Base-by-base conservation (phyloP, 2,113 vertebrate species). In the Electrona antarctica region DNA sequence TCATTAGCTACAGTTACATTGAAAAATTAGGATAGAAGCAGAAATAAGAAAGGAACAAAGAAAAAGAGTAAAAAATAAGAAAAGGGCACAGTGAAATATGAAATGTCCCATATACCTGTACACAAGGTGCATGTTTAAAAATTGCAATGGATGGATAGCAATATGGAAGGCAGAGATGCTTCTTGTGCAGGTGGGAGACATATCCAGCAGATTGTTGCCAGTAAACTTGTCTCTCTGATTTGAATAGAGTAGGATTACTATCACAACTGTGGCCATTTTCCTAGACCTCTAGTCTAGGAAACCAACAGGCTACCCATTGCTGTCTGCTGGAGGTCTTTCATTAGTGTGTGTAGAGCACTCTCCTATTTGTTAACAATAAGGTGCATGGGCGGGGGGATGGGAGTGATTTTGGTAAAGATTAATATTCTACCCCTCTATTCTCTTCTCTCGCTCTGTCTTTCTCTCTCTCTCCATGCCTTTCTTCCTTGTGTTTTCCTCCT, bases 351-450 rank as follows among this genome's bases (percentile, higher is more conserved):
- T 79, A 71, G 84, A 80, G 79, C 79, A 70, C 82, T 86, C 85
- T 83, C 79, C 83, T 89, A 91, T 92, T 91, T 87, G 89, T 79
- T 82, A 83, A 91, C 89, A 92, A 93, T 91, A 91, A 90, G 81
- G 87, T 92, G 88, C 85, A 74, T 68, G 63, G 78, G 62, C 69
- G 75, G 49, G 77, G 84, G 86, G 80, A 67, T 28, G 81, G 80
- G 77, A 72, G 80, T 89, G 73, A 89, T 90, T 87, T 91, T 85
- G 84, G 77, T 87, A 74, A 90, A 90, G 91, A 93, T 92, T 92
- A 92, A 92, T 93, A 91, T 92, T 91, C 85, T 87, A 87, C 89
- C 87, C 81, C 69, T 87, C 87, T 79, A 86, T 92, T 90, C 78
- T 91, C 65, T 76, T 88, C 78, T 76, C 59, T 67, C 76, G 71